Evolutionary conservation across 37 sponge, comb jelly and placozoan genomes (phyloP), one percentile per base, ranked within the genome.

Genomic region (Hormiphora californensis): DNA sequence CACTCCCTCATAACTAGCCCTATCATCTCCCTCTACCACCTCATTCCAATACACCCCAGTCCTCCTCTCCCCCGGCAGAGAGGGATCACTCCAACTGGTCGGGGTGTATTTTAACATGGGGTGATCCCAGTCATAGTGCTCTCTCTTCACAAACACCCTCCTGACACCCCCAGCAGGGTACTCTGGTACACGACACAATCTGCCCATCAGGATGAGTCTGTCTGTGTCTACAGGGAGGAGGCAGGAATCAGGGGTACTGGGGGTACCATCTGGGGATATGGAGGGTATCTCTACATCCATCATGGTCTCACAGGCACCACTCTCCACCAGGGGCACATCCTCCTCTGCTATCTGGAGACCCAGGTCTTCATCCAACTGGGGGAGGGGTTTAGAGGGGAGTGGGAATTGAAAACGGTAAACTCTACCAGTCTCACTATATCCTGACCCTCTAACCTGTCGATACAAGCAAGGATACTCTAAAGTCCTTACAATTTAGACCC

Each of bases 1-100:
- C 9, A 36, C 19, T 7, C 67, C 67, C 67, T 65, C 67, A 65
- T 65, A 65, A 65, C 67, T 65, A 4, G 38, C 3, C 8, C 67
- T 3, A 5, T 65, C 67, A 34, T 65, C 67, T 11, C 34, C 67
- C 34, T 11, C 37, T 4, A 57, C 9, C 30, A 28, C 27, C 3
- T 4, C 7, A 31, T 57, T 5, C 61, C 61, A 57, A 5, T n/a
- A n/a, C n/a, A n/a, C n/a, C n/a, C n/a, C n/a, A n/a, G n/a, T n/a
- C n/a, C n/a, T n/a, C n/a, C n/a, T 65, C 36, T 7, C 1, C 4
- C 35, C 67, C 28, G 67, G 67, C 5, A 38, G 1, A 32, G 38
- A 21, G 67, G 28, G 15, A 38, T 65, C 67, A 5, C 15, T 32
- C 38, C 35, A 65, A 19, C 28, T 4, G 7, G 35, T 7, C 15